Evolutionary conservation across 2,113 vertebrate species (phyloP).

Genomic region (Indicator indicator): DNA sequence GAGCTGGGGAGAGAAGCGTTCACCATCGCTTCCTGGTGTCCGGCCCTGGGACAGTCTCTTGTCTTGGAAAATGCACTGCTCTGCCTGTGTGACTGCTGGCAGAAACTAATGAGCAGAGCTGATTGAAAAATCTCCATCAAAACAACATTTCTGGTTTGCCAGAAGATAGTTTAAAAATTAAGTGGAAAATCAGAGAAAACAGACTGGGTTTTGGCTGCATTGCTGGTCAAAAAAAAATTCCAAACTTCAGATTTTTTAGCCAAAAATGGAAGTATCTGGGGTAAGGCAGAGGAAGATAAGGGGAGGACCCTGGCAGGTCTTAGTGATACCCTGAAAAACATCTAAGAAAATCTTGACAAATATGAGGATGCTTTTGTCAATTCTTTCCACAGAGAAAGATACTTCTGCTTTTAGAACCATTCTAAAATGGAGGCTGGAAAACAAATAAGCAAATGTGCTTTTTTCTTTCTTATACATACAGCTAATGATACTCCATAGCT

Average conservation of each 20-base stretch:
- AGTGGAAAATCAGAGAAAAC: conserved; percentile 40
- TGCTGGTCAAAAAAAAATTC: conserved; percentile 1
- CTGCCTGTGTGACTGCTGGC: background rate
- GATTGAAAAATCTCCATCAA: conserved; percentile 47
- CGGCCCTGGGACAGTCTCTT: background rate
- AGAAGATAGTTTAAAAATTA: conserved; percentile 53
- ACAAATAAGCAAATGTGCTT: background rate
- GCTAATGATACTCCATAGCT: background rate
- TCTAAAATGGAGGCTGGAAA: background rate
- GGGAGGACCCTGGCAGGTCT: background rate
- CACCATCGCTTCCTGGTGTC: background rate
- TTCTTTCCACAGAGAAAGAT: background rate
- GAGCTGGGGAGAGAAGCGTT: background rate
- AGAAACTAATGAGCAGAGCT: conserved; percentile 7
- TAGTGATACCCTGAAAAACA: background rate
- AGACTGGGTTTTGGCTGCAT: conserved; percentile 26
- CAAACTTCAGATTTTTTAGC: conserved; percentile 37
- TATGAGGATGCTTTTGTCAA: background rate
- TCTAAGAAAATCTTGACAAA: background rate
- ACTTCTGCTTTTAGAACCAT: background rate
- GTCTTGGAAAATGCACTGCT: background rate
- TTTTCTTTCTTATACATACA: background rate
- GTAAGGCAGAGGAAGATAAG: background rate
- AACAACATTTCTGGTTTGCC: conserved; percentile 51
- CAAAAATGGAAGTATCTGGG: conserved; percentile 33